phyloP scores from a whole-genome alignment of 2,888 invertebrate species.

The Aricia artaxerxes region DNA sequence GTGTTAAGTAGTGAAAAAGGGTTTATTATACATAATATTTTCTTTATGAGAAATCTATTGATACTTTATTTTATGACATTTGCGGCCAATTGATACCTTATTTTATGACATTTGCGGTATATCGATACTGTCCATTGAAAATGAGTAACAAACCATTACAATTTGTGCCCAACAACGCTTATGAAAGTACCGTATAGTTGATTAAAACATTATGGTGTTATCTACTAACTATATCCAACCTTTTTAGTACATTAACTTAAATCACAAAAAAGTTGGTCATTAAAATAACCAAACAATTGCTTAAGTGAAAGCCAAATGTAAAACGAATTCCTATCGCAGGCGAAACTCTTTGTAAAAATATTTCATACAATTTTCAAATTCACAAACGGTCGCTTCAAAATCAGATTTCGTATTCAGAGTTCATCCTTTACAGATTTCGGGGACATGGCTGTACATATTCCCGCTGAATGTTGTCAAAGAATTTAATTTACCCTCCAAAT shows the following conservation, averaged over 20 bases:
- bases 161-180: too few relatives aligned
- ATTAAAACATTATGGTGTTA: too few relatives aligned
- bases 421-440: constrained; percentile 14
- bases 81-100: too few relatives aligned
- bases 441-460: constrained; percentile 22
- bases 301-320: neutral
- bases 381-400: neutral
- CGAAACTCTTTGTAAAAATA: neutral
- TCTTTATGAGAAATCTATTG: too few relatives aligned
- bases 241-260: neutral
- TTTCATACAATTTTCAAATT: constrained; percentile 16
- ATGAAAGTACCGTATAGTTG: too few relatives aligned
- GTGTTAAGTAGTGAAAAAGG: neutral
- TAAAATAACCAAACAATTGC: neutral
- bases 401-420: constrained; percentile 14
- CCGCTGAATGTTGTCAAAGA: neutral
- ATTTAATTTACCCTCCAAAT: constrained; percentile 29
- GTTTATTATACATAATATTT: too few relatives aligned
- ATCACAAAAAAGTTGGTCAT: neutral
- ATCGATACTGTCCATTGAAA: too few relatives aligned
- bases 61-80: too few relatives aligned
- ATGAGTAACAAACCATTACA: too few relatives aligned
- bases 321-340: neutral
- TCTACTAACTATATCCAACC: neutral
- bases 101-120: too few relatives aligned